These are phyloP conservation scores for Liopterus haemorrhoidalis DNA, from an alignment of 2,888 invertebrate species.

Conservation along the genomic window DNA sequence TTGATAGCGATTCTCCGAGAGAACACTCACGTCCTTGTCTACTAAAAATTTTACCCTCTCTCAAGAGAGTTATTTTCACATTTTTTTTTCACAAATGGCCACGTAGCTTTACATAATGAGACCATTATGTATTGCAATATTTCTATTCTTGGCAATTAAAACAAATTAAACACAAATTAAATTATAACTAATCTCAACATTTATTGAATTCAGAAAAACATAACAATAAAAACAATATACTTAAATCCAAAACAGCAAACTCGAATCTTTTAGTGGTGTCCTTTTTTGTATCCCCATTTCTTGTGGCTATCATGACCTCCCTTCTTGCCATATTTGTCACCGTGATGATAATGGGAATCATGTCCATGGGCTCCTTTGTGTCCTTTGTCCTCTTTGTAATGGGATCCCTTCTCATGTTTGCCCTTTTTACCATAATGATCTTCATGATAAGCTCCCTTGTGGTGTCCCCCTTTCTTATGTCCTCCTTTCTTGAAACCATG, in stretches of 20 bases:
- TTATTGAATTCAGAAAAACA: conserved; percentile 20
- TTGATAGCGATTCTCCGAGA: no score
- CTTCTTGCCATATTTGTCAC: conserved; percentile 71
- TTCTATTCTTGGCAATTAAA: no score
- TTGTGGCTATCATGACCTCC: conserved; percentile 74
- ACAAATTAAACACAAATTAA: no score
- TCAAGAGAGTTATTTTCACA: no score
- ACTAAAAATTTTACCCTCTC: no score
- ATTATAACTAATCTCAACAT: no score
- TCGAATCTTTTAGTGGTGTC: conserved; percentile 35
- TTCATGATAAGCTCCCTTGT: conserved; percentile 68
- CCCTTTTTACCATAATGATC: conserved; percentile 77
- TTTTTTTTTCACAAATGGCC: no score
- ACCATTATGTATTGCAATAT: no score
- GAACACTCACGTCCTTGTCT: no score
- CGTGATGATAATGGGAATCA: conserved; percentile 68
- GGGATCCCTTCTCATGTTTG: conserved; percentile 71
- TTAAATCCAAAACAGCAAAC: conserved; percentile 1
- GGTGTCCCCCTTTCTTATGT: conserved; percentile 73
- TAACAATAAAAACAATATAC: conserved; percentile 20
- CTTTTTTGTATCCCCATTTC: conserved; percentile 63
- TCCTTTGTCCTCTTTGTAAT: conserved; percentile 72
- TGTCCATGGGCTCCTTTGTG: conserved; percentile 74
- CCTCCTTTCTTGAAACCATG: conserved; percentile 78
- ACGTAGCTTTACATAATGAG: no score